Evolutionary conservation across 1,140 invertebrate species (phyloP).

Genomic region (Polypedilum pembai): DNA sequence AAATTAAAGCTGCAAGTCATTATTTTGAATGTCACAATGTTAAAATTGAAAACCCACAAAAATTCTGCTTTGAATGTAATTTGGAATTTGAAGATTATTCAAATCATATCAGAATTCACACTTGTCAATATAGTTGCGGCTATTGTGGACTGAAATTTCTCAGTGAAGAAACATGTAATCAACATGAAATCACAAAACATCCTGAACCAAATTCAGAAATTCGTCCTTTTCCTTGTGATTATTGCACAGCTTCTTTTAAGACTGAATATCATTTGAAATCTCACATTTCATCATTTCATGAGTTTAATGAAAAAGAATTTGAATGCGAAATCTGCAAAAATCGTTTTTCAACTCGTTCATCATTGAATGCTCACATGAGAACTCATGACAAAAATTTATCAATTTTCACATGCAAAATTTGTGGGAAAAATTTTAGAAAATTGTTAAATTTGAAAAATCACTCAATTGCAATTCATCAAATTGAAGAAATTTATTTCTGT

Average conservation of each 20-base stretch:
- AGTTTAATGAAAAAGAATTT: neutral
- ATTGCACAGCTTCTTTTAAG: neutral
- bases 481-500: neutral
- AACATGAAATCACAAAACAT: neutral
- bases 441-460: neutral
- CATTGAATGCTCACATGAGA: neutral
- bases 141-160: neutral
- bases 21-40: neutral
- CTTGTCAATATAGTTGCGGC: neutral
- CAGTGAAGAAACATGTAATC: neutral
- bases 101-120: neutral
- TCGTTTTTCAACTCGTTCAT: neutral
- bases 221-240: neutral
- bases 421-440: neutral
- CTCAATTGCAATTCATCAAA: neutral
- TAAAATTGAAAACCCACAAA: neutral
- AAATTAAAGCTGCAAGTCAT: neutral
- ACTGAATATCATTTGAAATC: slow-evolving; percentile 7
- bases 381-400: neutral
- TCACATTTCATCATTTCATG: neutral
- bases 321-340: neutral
- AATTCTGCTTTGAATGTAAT: neutral
- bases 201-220: neutral
- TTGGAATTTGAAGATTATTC: neutral
- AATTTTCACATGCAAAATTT: neutral